phyloP scores from a whole-genome alignment of 2,888 invertebrate genomes.

The Phoenoteleia sp. region DNA sequence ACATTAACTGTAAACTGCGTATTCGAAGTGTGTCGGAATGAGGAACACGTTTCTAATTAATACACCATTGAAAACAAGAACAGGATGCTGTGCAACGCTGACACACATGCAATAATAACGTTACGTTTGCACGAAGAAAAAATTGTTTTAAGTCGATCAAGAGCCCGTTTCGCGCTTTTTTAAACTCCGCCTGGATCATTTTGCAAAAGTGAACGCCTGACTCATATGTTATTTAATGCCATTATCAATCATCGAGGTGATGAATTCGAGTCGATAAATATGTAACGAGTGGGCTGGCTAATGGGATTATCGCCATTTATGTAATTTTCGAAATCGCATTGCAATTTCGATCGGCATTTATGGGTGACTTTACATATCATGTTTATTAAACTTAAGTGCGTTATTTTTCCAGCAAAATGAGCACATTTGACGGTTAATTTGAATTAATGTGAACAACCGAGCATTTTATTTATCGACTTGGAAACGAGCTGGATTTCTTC shows the following conservation, averaged over 20 bases:
- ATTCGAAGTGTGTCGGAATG: constrained; percentile 49
- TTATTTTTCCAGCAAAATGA: not conserved
- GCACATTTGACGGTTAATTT: not conserved
- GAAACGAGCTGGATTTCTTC: constrained; percentile 1
- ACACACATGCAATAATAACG: constrained; percentile 46
- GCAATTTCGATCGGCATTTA: not conserved
- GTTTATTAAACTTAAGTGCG: not conserved
- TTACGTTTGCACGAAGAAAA: not conserved
- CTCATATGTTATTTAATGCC: constrained; percentile 16
- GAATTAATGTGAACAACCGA: not conserved
- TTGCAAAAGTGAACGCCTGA: constrained; percentile 31
- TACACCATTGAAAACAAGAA: constrained; percentile 22
- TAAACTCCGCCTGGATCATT: not conserved
- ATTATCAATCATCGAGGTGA: constrained; percentile 2
- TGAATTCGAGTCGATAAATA: constrained; percentile 1
- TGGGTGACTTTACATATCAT: constrained; percentile 7
- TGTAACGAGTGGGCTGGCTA: constrained; percentile 14
- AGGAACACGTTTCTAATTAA: constrained; percentile 54
- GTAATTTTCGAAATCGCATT: constrained; percentile 23
- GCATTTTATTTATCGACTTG: not conserved
- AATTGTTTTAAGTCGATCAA: not conserved
- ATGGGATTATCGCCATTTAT: constrained; percentile 12
- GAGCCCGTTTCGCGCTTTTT: not conserved
- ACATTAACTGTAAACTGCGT: constrained; percentile 56
- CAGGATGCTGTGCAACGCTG: not conserved